Percentiles rank a stretch among this genome's conserved stretches.
Conservation (phyloP, 2,888 invertebrate species). For the Eupeodes latifasciatus region DNA sequence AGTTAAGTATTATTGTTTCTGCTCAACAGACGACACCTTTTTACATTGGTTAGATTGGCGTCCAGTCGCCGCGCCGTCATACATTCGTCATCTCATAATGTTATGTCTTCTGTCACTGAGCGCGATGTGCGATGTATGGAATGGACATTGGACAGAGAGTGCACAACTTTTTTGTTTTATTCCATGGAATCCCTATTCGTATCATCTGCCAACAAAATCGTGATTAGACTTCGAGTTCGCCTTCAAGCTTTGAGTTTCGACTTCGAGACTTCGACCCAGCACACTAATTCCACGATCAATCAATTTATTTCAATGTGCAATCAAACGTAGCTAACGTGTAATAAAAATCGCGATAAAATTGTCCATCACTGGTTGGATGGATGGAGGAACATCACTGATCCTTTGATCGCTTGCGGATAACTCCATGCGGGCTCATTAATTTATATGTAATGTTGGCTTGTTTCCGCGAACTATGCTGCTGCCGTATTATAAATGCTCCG, state of each 20-base stretch:
- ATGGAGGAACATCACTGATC: constrained; percentile 48
- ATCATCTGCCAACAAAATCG: constrained; percentile 38
- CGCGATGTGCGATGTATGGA: constrained; percentile 21
- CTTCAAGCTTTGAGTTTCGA: background rate
- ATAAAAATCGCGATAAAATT: constrained; percentile 75
- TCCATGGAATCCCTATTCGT: constrained; percentile 43
- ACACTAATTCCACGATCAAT: constrained; percentile 72
- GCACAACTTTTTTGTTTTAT: constrained; percentile 7
- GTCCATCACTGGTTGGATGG: constrained; percentile 43
- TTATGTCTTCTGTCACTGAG: background rate
- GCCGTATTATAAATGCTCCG: constrained; percentile 68
- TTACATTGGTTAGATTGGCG: constrained; percentile 36
- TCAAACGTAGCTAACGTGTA: constrained; percentile 72
- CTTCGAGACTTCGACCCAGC: constrained; percentile 27
- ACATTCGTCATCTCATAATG: constrained; percentile 55
- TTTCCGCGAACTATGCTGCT: constrained; percentile 74
- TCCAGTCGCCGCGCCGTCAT: constrained; percentile 35
- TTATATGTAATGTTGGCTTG: constrained; percentile 73
- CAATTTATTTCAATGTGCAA: constrained; percentile 72
- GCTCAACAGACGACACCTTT: constrained; percentile 57
- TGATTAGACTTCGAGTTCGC: constrained; percentile 55
- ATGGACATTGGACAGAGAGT: background rate
- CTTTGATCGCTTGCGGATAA: constrained; percentile 71
- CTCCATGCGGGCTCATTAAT: constrained; percentile 74
- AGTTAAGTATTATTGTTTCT: constrained; percentile 28